Conservation (phyloP, 2,888 invertebrate species). For the Drosophila maculinotata region DNA sequence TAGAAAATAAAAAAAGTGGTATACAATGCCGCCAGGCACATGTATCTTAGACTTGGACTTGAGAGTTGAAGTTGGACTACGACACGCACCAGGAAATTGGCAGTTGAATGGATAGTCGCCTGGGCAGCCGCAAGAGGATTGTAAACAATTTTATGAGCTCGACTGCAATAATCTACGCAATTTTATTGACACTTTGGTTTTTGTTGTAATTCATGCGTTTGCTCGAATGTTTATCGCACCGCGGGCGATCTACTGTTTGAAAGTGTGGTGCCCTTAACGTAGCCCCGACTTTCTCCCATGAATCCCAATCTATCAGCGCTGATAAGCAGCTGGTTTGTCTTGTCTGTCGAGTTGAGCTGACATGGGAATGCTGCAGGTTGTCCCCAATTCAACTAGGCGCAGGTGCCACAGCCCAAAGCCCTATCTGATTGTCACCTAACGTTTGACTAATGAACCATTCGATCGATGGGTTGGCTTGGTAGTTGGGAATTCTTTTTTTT, state of each 20-base stretch:
- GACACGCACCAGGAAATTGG: constrained; percentile 72
- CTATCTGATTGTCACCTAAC: constrained; percentile 78
- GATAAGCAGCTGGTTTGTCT: constrained; percentile 52
- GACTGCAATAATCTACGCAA: constrained; percentile 78
- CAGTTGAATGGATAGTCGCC: constrained; percentile 61
- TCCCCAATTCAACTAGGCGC: constrained; percentile 53
- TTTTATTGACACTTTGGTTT: constrained; percentile 78
- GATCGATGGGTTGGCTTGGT: neutral
- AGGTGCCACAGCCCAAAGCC: constrained; percentile 41
- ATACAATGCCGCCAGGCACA: constrained; percentile 53
- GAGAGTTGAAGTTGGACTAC: constrained; percentile 24
- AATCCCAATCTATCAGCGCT: constrained; percentile 54
- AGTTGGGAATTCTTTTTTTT: constrained; percentile 25
- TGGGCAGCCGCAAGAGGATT: constrained; percentile 46
- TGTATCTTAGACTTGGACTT: constrained; percentile 24
- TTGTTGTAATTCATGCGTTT: constrained; percentile 64
- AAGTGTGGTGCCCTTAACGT: constrained; percentile 45
- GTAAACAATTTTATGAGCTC: constrained; percentile 81
- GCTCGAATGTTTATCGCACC: constrained; percentile 53
- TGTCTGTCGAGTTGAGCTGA: constrained; percentile 31
- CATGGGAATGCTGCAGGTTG: constrained; percentile 72
- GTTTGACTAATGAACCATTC: constrained; percentile 75
- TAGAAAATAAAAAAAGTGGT: constrained; percentile 35
- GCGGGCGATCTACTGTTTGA: constrained; percentile 41
- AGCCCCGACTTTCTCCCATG: constrained; percentile 47